Evolutionary conservation across 2,797 vertebrate species (phyloP).

Genomic region (Lepidocolaptes lacrymiger): DNA sequence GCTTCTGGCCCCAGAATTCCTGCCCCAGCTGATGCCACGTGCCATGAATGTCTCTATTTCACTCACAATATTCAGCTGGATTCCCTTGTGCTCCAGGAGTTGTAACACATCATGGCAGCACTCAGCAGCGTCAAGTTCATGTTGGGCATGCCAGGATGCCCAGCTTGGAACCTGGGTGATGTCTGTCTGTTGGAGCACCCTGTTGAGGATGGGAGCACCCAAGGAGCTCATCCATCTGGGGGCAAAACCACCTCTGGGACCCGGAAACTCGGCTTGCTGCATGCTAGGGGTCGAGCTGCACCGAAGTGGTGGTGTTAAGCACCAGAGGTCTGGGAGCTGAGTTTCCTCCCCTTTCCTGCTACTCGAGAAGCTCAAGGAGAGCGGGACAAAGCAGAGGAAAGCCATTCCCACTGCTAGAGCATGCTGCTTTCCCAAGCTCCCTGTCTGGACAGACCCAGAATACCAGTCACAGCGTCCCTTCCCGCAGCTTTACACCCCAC

Average conservation of each 20-base stretch:
- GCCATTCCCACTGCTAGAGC: rapidly evolving
- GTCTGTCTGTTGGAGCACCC: neutral
- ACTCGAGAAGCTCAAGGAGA: neutral
- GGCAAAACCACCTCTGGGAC: neutral
- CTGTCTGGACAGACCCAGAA: neutral
- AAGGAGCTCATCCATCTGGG: neutral
- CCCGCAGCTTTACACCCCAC: neutral
- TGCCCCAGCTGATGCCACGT: neutral
- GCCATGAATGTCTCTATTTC: neutral
- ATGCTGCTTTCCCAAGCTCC: neutral
- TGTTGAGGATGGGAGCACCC: neutral
- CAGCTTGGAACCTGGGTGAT: neutral
- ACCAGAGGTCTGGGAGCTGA: neutral
- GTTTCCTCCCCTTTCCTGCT: neutral
- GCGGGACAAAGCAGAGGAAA: neutral
- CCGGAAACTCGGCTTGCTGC: neutral
- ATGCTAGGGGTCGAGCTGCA: neutral
- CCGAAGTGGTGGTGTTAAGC: neutral
- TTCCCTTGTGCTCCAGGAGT: neutral
- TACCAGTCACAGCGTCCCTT: neutral
- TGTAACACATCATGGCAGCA: neutral
- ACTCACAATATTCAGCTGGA: neutral
- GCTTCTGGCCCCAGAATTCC: neutral
- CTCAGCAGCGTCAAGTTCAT: neutral
- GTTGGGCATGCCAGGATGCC: neutral